Conservation (phyloP, 1,140 invertebrate genomes). For the Neomicropteryx cornuta region DNA sequence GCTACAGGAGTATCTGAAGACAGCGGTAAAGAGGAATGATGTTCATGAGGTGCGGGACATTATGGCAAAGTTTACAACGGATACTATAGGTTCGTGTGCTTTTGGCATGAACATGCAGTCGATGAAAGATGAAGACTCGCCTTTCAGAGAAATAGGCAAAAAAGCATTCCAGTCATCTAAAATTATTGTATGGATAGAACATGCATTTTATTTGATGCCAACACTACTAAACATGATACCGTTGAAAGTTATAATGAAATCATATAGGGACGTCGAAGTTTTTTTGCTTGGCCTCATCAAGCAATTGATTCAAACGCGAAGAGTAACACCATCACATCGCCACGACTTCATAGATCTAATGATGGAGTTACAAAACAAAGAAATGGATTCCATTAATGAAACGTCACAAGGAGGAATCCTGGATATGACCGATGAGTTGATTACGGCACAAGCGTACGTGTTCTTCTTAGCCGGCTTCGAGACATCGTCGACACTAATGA, state of each 20-base stretch:
- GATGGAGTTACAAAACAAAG: slow-evolving; percentile 16
- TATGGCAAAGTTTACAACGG: slow-evolving; percentile 33
- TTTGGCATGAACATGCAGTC: slow-evolving; percentile 2
- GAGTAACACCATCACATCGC: slow-evolving; percentile 7
- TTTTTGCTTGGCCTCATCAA: neutral
- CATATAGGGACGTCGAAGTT: too few relatives aligned
- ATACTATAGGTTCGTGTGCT: slow-evolving; percentile 35
- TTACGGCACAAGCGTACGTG: slow-evolving; percentile 27
- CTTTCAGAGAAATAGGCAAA: neutral
- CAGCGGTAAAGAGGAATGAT: slow-evolving; percentile 13
- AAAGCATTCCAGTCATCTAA: slow-evolving; percentile 1
- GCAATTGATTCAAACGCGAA: neutral
- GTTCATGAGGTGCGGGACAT: slow-evolving; percentile 28
- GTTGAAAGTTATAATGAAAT: too few relatives aligned
- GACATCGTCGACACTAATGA: slow-evolving; percentile 35
- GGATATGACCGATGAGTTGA: slow-evolving; percentile 10
- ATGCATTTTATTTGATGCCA: neutral
- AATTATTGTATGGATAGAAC: neutral
- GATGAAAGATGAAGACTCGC: neutral
- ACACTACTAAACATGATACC: neutral
- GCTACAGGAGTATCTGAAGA: slow-evolving; percentile 18
- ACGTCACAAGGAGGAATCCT: neutral
- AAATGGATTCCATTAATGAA: neutral
- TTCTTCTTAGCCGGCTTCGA: slow-evolving; percentile 43
- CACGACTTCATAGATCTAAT: slow-evolving; percentile 44